phyloP scores from a whole-genome alignment of 1,140 invertebrate species.

The Zaprionus capensis region DNA sequence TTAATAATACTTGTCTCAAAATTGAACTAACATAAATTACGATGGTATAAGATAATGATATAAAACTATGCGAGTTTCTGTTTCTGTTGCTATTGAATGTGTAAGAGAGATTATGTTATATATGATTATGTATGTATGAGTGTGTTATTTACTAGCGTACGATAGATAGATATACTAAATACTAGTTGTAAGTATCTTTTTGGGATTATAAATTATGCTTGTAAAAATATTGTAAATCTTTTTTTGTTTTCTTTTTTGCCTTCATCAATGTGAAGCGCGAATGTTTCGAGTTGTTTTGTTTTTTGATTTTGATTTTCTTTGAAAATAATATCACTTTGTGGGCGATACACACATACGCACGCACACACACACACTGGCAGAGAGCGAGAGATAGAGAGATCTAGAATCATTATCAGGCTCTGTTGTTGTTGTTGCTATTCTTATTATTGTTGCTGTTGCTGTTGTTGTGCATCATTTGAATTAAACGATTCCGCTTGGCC shows the following conservation, averaged over 20 bases:
- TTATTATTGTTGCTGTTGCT: slow-evolving; percentile 24
- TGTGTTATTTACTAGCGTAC: slow-evolving; percentile 32
- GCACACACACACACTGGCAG: slow-evolving; percentile 13
- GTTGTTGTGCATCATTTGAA: slow-evolving; percentile 73
- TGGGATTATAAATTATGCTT: slow-evolving; percentile 60
- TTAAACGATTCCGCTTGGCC: slow-evolving; percentile 86
- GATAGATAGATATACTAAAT: slow-evolving; percentile 24
- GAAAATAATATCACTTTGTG: slow-evolving; percentile 79
- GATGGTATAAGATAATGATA: slow-evolving; percentile 36
- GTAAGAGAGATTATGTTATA: slow-evolving; percentile 22
- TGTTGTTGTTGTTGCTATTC: slow-evolving; percentile 29
- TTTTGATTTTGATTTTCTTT: slow-evolving; percentile 68
- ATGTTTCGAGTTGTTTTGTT: slow-evolving; percentile 64
- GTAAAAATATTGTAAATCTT: slow-evolving; percentile 55
- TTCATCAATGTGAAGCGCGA: slow-evolving; percentile 42
- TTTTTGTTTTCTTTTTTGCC: not conserved
- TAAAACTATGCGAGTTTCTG: slow-evolving; percentile 67
- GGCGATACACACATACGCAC: slow-evolving; percentile 8
- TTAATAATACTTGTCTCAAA: slow-evolving; percentile 40
- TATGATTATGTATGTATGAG: slow-evolving; percentile 19
- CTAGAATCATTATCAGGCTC: slow-evolving; percentile 1
- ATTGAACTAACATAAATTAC: slow-evolving; percentile 45
- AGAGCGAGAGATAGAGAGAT: not conserved
- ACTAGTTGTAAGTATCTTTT: slow-evolving; percentile 25
- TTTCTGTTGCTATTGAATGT: slow-evolving; percentile 48